phyloP scores from a whole-genome alignment of 1,140 invertebrate genomes.

The Macrobrachium rosenbergii region DNA sequence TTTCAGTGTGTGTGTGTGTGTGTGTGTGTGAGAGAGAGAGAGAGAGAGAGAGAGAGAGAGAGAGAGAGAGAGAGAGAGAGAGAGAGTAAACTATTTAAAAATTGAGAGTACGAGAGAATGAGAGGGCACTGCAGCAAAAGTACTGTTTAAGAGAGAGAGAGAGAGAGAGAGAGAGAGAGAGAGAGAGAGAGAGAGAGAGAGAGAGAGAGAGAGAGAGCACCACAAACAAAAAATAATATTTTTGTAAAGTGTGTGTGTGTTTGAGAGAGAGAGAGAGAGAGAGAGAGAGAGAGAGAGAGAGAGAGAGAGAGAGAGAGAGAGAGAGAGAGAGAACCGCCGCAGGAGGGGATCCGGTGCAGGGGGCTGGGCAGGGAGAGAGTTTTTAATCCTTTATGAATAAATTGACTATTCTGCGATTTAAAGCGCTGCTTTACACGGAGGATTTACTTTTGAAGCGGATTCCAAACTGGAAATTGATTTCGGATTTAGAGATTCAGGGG shows the following conservation, averaged over 20 bases:
- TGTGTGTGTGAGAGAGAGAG: neutral
- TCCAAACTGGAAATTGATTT: too few relatives aligned
- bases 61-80: conserved; percentile 4
- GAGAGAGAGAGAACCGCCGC: neutral
- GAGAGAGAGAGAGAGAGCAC: conserved; percentile 6
- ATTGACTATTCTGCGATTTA: too few relatives aligned
- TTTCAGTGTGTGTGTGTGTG: neutral
- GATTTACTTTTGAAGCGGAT: too few relatives aligned
- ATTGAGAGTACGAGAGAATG: too few relatives aligned
- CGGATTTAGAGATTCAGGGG: too few relatives aligned
- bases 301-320: conserved; percentile 17
- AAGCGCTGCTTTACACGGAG: too few relatives aligned
- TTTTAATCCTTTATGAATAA: neutral
- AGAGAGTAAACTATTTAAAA: too few relatives aligned
- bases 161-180: conserved; percentile 49
- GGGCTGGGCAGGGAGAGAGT: neutral
- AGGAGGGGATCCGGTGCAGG: neutral
- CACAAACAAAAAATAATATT: too few relatives aligned
- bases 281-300: neutral
- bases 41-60: conserved; percentile 1
- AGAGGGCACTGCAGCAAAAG: too few relatives aligned
- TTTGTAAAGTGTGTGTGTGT: neutral
- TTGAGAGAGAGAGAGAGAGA: neutral
- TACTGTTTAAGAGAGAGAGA: too few relatives aligned
- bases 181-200: conserved; percentile 46